These are phyloP conservation scores for Dascillus cervinus DNA, from an alignment of 2,888 invertebrate genomes.

Conservation along the genomic window DNA sequence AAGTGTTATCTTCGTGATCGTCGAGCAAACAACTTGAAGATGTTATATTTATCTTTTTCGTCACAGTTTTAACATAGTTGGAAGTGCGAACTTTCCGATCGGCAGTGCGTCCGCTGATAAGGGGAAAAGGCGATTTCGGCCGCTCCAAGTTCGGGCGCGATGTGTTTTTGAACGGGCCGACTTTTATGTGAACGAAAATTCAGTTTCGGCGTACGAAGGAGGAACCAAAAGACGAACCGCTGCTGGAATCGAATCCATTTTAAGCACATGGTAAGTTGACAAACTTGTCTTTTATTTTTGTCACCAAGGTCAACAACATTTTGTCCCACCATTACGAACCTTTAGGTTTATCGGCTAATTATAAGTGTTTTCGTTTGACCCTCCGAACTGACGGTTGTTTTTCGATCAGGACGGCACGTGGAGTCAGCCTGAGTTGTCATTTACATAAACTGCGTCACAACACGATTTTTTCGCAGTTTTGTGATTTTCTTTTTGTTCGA, in stretches of 20 bases:
- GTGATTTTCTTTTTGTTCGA: too few relatives aligned
- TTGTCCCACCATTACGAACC: slow-evolving; percentile 16
- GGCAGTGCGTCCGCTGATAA: too few relatives aligned
- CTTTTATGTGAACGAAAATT: too few relatives aligned
- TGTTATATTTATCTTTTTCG: slow-evolving; percentile 1
- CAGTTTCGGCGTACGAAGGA: too few relatives aligned
- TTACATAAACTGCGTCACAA: slow-evolving; percentile 12
- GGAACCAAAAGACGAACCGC: slow-evolving; percentile 1
- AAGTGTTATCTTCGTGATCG: not conserved
- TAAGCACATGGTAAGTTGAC: slow-evolving; percentile 18
- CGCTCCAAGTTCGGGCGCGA: too few relatives aligned
- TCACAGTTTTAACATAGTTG: not conserved
- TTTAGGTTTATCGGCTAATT: slow-evolving; percentile 16
- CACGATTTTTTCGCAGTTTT: too few relatives aligned
- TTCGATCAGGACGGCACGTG: slow-evolving; percentile 15
- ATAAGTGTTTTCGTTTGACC: slow-evolving; percentile 16
- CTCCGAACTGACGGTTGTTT: slow-evolving; percentile 14
- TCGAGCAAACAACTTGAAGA: not conserved
- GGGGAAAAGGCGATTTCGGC: too few relatives aligned
- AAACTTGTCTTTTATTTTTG: slow-evolving; percentile 18
- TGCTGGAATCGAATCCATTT: slow-evolving; percentile 14
- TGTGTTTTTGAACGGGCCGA: too few relatives aligned
- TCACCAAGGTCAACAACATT: slow-evolving; percentile 18
- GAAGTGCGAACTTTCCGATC: too few relatives aligned
- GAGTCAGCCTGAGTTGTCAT: slow-evolving; percentile 15